Evolutionary conservation across 1,140 invertebrate genomes (phyloP), one percentile per base, ranked within the genome.

Genomic region (Nebria ingens): DNA sequence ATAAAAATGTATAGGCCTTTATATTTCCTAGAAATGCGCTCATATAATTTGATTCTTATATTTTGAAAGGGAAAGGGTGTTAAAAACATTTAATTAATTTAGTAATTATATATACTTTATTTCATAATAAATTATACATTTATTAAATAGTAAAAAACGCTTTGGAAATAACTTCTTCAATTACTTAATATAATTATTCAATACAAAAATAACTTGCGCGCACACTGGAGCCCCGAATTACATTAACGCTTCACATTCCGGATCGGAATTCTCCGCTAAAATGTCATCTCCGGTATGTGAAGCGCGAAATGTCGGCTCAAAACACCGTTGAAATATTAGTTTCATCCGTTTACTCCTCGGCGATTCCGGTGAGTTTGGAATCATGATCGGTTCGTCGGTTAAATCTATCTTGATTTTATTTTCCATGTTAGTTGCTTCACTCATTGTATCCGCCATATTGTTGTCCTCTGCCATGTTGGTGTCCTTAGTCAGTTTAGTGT

Each of bases 321-420:
- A 66, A 59, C 65, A 67, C 38, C 65, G 55, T 29, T 62, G 56
- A 60, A 68, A 68, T 25, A 67, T 58, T 1, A 58, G 52, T 57
- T 61, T 65, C 1, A 59, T 57, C 53, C 53, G 62, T 59, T 66
- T 68, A 34, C 19, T 59, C 45, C 57, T 57, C 11, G 62, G 62
- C 42, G 62, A 65, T 59, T 67, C 65, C 1, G 63, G 60, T 19
- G 62, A 63, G 25, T 34, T 20, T 19, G 60, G 58, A 38, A 61
- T 22, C 23, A 59, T 40, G 52, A 62, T 59, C 20, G 19, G 2
- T 45, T 55, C 50, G 11, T 56, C 25, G 40, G 54, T 23, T 50
- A 56, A 51, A 29, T 51, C 57, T 13, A 29, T 19, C 6, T 50
- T 6, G 9, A 13, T 19, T 49, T 51, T 21, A 17, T 12, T n/a